Base-by-base conservation (phyloP, 2,888 invertebrate genomes). In the Mesopsocus fuscifrons region DNA sequence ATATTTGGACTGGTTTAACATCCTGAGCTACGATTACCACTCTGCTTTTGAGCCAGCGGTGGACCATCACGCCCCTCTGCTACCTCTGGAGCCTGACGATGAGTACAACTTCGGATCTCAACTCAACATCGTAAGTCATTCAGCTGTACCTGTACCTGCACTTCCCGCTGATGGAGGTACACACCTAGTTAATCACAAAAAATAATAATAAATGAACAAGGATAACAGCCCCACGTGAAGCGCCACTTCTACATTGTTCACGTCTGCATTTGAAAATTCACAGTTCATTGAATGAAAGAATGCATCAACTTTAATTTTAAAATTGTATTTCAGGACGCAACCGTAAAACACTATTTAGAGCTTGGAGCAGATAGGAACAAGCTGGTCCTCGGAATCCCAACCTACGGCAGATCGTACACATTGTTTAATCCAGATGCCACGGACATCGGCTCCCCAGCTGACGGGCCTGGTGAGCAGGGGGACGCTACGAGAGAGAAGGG, bases 401-500 rank as follows among this genome's bases (percentile, higher is more conserved):
- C 87, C 0, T 89, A 89, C 53, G 89, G 91, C 2, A 70, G 91
- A 35, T 85, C 89, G 0, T 92, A 84, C 60, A 89, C 89, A 0
- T 65, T 91, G 43, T 79, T 82, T 56, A 88, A 88, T 59, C 74
- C 79, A 35, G 84, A 85, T 21, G 82, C 83, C 1, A 76, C 74
- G 2, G 83, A 82, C 45, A 69, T 89, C n/a, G 89, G 88, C 0
- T 71, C 88, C 0, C 85, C 88, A 0, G 78, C 89, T 1, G 87
- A 88, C 55, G 89, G 88, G 0, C 88, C 91, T 0, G 91, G 91
- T 0, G 80, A 79, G 44, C 83, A 87, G 59, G 91, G 91, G 3
- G 85, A 85, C 45, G 85, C 85, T 2, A 91, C 91, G 0, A 70
- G 85, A 51, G 91, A 92, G 61, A 88, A 88, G 52, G 91, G 92